Conservation (phyloP, 1,140 invertebrate genomes). For the Drosophila nasuta region DNA sequence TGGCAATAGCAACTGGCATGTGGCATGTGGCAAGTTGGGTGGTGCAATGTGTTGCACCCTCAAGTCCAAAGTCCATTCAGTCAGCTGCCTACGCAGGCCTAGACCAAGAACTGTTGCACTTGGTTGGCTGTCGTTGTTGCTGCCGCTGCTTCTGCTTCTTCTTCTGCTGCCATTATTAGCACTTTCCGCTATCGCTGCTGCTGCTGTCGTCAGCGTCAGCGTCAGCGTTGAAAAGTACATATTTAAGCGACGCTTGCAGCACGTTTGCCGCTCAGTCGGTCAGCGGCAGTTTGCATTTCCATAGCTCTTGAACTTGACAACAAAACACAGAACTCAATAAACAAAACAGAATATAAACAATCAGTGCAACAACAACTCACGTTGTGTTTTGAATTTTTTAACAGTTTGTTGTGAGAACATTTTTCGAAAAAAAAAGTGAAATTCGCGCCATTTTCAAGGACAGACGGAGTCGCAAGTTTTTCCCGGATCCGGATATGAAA, state of each 20-base stretch:
- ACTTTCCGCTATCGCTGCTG: conserved; percentile 3
- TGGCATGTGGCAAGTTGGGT: not conserved
- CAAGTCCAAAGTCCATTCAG: conserved; percentile 49
- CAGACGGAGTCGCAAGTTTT: conserved; percentile 8
- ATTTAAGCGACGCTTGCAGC: conserved; percentile 74
- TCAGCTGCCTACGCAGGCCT: conserved; percentile 45
- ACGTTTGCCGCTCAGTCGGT: conserved; percentile 72
- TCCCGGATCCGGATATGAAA: conserved; percentile 38
- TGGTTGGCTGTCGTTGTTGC: conserved; percentile 5
- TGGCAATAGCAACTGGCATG: not conserved
- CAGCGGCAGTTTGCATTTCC: conserved; percentile 60
- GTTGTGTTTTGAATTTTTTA: conserved; percentile 5
- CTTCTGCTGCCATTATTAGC: conserved; percentile 6
- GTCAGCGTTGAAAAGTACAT: conserved; percentile 23
- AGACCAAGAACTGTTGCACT: conserved; percentile 14
- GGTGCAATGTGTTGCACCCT: not conserved
- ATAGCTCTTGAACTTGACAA: conserved; percentile 70
- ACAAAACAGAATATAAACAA: conserved; percentile 2
- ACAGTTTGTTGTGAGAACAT: conserved; percentile 1
- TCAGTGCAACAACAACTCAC: conserved; percentile 5
- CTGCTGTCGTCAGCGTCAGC: conserved; percentile 3
- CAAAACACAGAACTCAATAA: conserved; percentile 18
- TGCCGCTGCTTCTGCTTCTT: not conserved
- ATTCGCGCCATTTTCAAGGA: conserved; percentile 33
- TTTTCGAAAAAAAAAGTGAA: no score